phyloP scores from a whole-genome alignment of 2,888 invertebrate genomes.

The Eutolmus rufibarbis region DNA sequence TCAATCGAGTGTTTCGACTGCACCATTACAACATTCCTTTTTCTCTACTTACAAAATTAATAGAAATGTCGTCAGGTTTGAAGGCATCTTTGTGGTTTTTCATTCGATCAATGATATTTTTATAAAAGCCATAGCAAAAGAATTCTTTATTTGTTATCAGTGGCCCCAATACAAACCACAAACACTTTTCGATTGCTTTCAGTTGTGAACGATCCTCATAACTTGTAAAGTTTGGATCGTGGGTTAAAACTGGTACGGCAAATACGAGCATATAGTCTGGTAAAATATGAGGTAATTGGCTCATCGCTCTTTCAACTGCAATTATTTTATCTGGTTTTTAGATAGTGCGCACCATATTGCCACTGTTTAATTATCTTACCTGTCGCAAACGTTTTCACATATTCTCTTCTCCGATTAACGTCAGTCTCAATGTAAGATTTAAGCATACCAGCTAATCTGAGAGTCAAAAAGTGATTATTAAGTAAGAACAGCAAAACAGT shows the following conservation, averaged over 20 bases:
- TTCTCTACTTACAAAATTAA: slow-evolving; percentile 76
- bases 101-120: slow-evolving; percentile 90
- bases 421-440: slow-evolving; percentile 87
- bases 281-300: slow-evolving; percentile 85
- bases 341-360: neutral
- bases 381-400: slow-evolving; percentile 80
- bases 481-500: neutral
- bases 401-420: slow-evolving; percentile 89
- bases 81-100: slow-evolving; percentile 93
- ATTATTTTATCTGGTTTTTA: slow-evolving; percentile 24
- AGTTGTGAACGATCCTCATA: slow-evolving; percentile 79
- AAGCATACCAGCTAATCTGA: slow-evolving; percentile 63
- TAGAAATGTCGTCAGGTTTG: slow-evolving; percentile 79
- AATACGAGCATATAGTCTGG: slow-evolving; percentile 98
- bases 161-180: slow-evolving; percentile 95
- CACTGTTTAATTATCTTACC: slow-evolving; percentile 58
- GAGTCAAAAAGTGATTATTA: neutral
- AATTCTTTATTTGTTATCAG: slow-evolving; percentile 91
- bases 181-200: slow-evolving; percentile 81
- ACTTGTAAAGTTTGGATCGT: slow-evolving; percentile 83
- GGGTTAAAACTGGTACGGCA: slow-evolving; percentile 94
- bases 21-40: neutral
- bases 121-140: slow-evolving; percentile 94
- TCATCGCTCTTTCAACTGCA: slow-evolving; percentile 72
- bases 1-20: neutral